These are phyloP conservation scores for Lucinisca nassula DNA, from an alignment of 2,888 invertebrate species.

Conservation along the genomic window DNA sequence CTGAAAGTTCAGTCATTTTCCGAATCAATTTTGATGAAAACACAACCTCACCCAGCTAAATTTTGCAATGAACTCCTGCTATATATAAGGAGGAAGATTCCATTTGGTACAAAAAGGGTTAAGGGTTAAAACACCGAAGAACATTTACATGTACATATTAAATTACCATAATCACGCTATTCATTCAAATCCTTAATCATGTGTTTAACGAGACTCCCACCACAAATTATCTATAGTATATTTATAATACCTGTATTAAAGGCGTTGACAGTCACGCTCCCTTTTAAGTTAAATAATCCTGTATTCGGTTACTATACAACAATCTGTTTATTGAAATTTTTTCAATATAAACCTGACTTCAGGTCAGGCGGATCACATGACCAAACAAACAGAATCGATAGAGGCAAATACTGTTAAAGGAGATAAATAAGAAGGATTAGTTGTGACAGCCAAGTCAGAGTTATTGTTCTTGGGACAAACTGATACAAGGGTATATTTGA, in stretches of 20 bases:
- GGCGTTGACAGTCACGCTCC: not conserved
- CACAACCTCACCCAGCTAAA: no score
- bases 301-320: slow-evolving; percentile 4
- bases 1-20: no score
- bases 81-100: no score
- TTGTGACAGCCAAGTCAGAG: no score
- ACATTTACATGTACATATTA: not conserved
- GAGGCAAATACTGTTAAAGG: not conserved
- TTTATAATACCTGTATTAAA: not conserved
- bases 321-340: not conserved
- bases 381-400: slow-evolving; percentile 53
- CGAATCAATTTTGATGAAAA: no score
- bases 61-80: no score
- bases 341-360: slow-evolving; percentile 3
- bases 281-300: not conserved
- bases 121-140: not conserved
- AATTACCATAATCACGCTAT: slow-evolving; percentile 3
- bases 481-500: no score
- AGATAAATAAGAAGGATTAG: not conserved
- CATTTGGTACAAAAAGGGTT: no score
- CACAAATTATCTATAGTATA: not conserved
- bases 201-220: not conserved
- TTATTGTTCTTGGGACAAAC: no score
- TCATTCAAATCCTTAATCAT: not conserved
- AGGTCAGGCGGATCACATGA: slow-evolving; percentile 65